Percentiles rank a stretch among this genome's conserved stretches.
These are phyloP conservation scores for Danionella cerebrum DNA, from an alignment of 2,113 vertebrate species.

Conservation along the genomic window DNA sequence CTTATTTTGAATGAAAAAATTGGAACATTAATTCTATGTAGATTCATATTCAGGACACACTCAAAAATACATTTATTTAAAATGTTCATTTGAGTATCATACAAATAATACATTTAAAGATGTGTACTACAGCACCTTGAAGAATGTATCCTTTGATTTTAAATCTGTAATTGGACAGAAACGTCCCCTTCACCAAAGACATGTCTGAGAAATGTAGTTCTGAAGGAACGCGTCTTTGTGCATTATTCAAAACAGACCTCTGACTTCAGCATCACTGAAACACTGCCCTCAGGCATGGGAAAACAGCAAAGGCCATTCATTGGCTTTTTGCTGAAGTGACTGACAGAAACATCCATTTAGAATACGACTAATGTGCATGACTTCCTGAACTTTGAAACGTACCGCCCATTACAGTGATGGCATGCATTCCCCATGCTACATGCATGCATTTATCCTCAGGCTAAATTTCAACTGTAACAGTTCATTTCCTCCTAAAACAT, in stretches of 20 bases:
- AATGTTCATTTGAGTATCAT: too few relatives aligned
- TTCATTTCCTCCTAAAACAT: background rate
- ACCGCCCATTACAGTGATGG: conserved; percentile 14
- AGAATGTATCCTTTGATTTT: too few relatives aligned
- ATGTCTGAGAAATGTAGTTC: background rate
- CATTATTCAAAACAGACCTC: background rate
- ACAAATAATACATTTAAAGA: too few relatives aligned
- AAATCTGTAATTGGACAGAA: too few relatives aligned
- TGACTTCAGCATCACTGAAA: conserved; percentile 17
- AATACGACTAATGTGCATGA: conserved; percentile 11
- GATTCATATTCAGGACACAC: too few relatives aligned
- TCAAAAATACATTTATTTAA: too few relatives aligned
- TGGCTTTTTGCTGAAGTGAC: conserved; percentile 16
- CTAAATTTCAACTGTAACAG: background rate
- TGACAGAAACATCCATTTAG: conserved; percentile 22
- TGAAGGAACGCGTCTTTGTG: background rate
- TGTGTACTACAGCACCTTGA: too few relatives aligned
- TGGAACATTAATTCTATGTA: too few relatives aligned
- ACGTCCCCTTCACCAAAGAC: too few relatives aligned
- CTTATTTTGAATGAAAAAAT: too few relatives aligned
- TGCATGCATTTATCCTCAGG: background rate
- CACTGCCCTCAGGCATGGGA: conserved; percentile 27
- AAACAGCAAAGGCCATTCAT: conserved; percentile 43
- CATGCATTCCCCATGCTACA: background rate
- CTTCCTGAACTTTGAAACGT: conserved; percentile 33